phyloP scores from a whole-genome alignment of 2,888 invertebrate species.

The Acleris emargana region DNA sequence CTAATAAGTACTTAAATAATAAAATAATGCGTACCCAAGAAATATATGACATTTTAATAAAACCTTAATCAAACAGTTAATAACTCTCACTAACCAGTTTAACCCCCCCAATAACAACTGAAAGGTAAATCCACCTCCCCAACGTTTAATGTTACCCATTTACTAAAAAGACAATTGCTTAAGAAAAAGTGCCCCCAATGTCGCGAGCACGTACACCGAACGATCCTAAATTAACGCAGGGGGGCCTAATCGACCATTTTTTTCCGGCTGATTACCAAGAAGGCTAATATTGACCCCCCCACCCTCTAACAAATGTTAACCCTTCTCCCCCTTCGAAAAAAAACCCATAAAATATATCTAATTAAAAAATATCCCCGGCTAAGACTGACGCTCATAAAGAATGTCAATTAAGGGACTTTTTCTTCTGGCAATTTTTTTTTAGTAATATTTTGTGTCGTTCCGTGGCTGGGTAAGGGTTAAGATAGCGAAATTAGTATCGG shows the following conservation, averaged over 20 bases:
- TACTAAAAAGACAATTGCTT: constrained; percentile 59
- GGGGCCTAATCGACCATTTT: constrained; percentile 83
- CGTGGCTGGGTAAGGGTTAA: constrained; percentile 79
- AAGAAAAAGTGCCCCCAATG: constrained; percentile 44
- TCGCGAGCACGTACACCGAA: constrained; percentile 68
- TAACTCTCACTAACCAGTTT: not conserved
- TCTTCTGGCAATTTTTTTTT: constrained; percentile 60
- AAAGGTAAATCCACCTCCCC: constrained; percentile 56
- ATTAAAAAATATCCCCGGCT: constrained; percentile 84
- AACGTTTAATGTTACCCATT: constrained; percentile 59
- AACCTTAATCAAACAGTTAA: constrained; percentile 1
- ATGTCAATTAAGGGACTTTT: constrained; percentile 83
- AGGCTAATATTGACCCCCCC: constrained; percentile 81
- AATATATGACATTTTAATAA: not conserved
- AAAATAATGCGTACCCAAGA: too few relatives aligned
- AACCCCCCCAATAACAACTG: constrained; percentile 38
- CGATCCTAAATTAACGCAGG: constrained; percentile 81
- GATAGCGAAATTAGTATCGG: constrained; percentile 83
- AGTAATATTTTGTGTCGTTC: constrained; percentile 73
- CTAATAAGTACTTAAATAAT: too few relatives aligned
- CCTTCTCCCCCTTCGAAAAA: constrained; percentile 81
- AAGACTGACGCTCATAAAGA: constrained; percentile 84
- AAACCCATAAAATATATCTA: constrained; percentile 85
- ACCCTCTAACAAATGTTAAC: constrained; percentile 82
- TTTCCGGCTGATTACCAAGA: constrained; percentile 81